These are phyloP conservation scores for Sebastes oblongus DNA, from an alignment of 2,797 vertebrate genomes.

Conservation along the genomic window DNA sequence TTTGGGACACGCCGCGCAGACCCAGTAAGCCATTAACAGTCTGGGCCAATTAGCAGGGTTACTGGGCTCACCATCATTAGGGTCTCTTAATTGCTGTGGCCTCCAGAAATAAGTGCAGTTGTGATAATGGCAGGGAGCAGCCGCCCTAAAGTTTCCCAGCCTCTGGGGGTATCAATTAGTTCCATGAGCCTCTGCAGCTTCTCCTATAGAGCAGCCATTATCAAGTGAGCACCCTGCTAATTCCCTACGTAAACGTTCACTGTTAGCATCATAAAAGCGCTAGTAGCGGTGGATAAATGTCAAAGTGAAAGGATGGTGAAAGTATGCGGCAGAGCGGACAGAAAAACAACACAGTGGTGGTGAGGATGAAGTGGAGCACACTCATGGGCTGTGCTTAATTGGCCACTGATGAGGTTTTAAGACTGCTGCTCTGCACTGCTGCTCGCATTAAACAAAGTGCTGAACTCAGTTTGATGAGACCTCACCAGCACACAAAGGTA, in stretches of 20 bases:
- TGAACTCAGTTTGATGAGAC: conserved; percentile 40
- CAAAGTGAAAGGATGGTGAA: conserved; percentile 41
- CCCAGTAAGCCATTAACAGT: conserved; percentile 70
- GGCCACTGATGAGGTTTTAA: conserved; percentile 44
- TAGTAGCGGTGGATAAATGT: conserved; percentile 22
- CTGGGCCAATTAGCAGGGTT: conserved; percentile 75
- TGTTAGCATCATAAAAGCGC: conserved; percentile 45
- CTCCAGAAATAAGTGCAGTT: conserved; percentile 65
- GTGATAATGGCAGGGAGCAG: conserved; percentile 69
- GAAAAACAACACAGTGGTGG: conserved; percentile 16
- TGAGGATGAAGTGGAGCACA: conserved; percentile 14
- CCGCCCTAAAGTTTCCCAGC: conserved; percentile 62
- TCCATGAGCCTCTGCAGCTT: conserved; percentile 45
- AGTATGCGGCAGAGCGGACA: conserved; percentile 30
- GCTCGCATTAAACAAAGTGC: conserved; percentile 44
- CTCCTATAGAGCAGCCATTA: conserved; percentile 47
- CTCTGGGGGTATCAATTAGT: conserved; percentile 65
- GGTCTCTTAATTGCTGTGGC: conserved; percentile 73
- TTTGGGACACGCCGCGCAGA: conserved; percentile 57
- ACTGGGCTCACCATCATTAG: conserved; percentile 71
- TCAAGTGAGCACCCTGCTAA: conserved; percentile 36
- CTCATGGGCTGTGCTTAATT: conserved; percentile 30
- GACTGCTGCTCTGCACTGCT: conserved; percentile 1
- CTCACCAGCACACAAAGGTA: conserved; percentile 1
- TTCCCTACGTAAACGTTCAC: conserved; percentile 45